These are phyloP conservation scores for Paracanthobrama guichenoti DNA, from an alignment of 2,113 vertebrate genomes.

Conservation along the genomic window DNA sequence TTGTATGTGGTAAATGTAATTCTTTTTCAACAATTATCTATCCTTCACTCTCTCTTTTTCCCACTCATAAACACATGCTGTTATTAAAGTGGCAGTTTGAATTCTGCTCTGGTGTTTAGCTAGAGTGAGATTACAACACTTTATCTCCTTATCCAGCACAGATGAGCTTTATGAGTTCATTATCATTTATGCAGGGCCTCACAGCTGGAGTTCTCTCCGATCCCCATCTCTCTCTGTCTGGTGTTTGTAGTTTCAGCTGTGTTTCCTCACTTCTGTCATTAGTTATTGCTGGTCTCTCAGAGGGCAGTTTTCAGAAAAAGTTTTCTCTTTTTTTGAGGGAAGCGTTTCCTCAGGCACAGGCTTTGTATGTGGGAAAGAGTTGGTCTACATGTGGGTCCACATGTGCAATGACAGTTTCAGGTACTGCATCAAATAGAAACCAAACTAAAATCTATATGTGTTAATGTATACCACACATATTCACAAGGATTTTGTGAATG, in stretches of 20 bases:
- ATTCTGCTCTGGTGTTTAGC: constrained; percentile 24
- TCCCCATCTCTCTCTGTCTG: constrained; percentile 15
- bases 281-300: constrained; percentile 29
- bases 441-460: not conserved
- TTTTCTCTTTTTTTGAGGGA: not conserved
- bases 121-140: constrained; percentile 40
- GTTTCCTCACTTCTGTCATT: constrained; percentile 31
- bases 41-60: not conserved
- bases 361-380: not conserved
- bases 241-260: constrained; percentile 42
- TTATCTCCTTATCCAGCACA: constrained; percentile 40
- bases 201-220: constrained; percentile 35
- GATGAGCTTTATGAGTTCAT: constrained; percentile 46
- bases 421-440: not conserved
- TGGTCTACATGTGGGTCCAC: not conserved
- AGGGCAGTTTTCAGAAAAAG: not conserved
- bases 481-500: too few species aligned
- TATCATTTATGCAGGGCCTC: constrained; percentile 41
- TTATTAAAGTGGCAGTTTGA: constrained; percentile 44
- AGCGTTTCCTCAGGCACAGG: not conserved
- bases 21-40: not conserved
- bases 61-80: constrained; percentile 15
- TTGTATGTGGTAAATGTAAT: not conserved
- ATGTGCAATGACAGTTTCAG: not conserved
- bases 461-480: not conserved